Base-by-base conservation (phyloP, 2,888 invertebrate species). In the Entomobrya proxima region DNA sequence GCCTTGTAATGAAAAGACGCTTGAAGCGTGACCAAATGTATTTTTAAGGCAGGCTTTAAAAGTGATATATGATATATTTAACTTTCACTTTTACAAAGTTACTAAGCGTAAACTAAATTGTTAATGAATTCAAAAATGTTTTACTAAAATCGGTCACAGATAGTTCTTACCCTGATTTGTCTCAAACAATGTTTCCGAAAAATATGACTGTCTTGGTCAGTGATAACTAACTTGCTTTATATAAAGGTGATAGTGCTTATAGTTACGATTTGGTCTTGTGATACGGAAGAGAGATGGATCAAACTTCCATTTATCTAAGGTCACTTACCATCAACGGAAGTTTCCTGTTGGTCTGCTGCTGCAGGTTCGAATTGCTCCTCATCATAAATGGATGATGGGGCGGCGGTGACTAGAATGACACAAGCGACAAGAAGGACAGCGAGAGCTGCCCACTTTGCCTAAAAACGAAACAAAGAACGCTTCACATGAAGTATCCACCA, bases 251-350 rank as follows among this genome's bases (percentile, higher is more conserved):
- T n/a, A n/a, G n/a, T n/a, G n/a, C n/a, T n/a, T n/a, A n/a, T n/a
- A n/a, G n/a, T n/a, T n/a, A n/a, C n/a, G n/a, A n/a, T n/a, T n/a
- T n/a, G n/a, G n/a, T n/a, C n/a, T 47, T 47, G 47, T 47, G 15
- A 13, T 13, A 47, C 13, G 47, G 13, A 55, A 15, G 11, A 24
- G 3, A 35, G 18, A 35, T n/a, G 7, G 7, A 7, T 40, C 7
- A 40, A 40, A 11, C 44, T 11, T 40, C 44, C 44, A 11, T 40
- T 11, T 40, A 40, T 40, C 15, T 40, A 13, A 15, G 6, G 40
- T 5, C n/a, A 72, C 86, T 87, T 85, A 89, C 89, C 87, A 74
- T 89, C 89, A 52, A 82, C 89, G 15, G 87, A 85, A 40, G 75
- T 78, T 82, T 86, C 88, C 47, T 87, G 83, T 72, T 87, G 87